These are phyloP conservation scores for Amiota mariae DNA, from an alignment of 2,888 invertebrate species.

Conservation along the genomic window DNA sequence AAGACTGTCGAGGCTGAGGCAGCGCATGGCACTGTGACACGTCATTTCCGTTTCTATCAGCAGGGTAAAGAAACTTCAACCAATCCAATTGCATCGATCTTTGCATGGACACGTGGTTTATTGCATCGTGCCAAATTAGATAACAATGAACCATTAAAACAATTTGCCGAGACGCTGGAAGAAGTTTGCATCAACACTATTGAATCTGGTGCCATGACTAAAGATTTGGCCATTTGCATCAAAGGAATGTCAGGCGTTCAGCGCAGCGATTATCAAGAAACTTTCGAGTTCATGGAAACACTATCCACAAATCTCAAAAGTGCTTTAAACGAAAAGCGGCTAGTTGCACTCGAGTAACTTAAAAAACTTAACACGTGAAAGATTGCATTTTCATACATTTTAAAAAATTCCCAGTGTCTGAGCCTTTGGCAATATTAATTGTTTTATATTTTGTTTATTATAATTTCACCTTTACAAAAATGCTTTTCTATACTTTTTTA, in stretches of 20 bases:
- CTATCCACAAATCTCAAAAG: constrained; percentile 87
- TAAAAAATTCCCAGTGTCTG: not conserved
- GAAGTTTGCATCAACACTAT: constrained; percentile 95
- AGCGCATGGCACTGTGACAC: constrained; percentile 97
- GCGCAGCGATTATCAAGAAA: constrained; percentile 92
- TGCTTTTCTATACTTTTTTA: constrained; percentile 44
- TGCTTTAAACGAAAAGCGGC: constrained; percentile 52
- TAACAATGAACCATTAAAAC: constrained; percentile 82
- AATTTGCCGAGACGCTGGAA: constrained; percentile 91
- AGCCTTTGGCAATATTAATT: constrained; percentile 36
- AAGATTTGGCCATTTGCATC: constrained; percentile 98
- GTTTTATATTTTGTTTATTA: constrained; percentile 45
- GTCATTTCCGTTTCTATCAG: constrained; percentile 91
- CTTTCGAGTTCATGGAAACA: constrained; percentile 97
- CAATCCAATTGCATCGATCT: constrained; percentile 98
- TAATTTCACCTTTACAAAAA: not conserved
- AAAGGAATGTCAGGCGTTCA: constrained; percentile 87
- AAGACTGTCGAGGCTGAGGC: constrained; percentile 99
- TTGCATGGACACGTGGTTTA: constrained; percentile 97
- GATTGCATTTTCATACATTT: too few relatives aligned
- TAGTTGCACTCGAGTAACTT: constrained; percentile 55
- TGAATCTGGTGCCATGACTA: constrained; percentile 96
- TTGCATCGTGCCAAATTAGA: constrained; percentile 96
- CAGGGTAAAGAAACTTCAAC: constrained; percentile 98
- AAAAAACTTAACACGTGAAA: constrained; percentile 41